These are phyloP conservation scores for Troglohyphantes excavatus DNA, from an alignment of 2,888 invertebrate genomes.

Conservation along the genomic window DNA sequence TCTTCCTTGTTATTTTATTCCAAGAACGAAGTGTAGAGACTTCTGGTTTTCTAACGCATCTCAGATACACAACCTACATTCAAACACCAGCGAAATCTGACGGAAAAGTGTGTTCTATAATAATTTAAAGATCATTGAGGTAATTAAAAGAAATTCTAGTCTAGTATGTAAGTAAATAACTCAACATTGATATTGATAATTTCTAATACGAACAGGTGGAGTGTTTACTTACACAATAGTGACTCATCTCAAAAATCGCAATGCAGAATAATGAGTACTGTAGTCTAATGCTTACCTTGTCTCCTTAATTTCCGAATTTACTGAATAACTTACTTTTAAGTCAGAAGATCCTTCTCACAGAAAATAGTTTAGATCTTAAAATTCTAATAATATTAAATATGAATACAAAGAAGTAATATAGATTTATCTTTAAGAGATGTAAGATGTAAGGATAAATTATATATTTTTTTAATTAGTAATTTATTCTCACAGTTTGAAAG, in stretches of 20 bases:
- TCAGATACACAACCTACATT: constrained; percentile 15
- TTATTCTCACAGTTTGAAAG: no score
- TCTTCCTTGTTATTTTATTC: neutral
- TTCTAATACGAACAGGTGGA: no score
- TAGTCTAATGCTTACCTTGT: neutral
- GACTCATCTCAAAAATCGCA: no score
- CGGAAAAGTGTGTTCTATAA: neutral
- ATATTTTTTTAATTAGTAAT: no score
- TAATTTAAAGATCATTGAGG: neutral
- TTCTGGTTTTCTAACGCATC: constrained; percentile 34
- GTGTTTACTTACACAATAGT: no score
- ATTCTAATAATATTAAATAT: no score
- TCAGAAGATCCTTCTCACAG: neutral
- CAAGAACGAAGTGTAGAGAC: neutral
- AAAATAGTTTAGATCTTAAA: neutral
- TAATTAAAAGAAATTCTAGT: neutral
- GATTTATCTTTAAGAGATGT: no score
- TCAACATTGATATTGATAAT: no score
- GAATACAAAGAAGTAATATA: no score
- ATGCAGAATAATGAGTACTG: no score
- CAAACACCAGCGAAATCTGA: constrained; percentile 8
- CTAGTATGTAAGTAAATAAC: no score
- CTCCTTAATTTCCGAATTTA: neutral
- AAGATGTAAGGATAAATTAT: no score
- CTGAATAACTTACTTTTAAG: neutral